Percentiles rank a stretch among this genome's conserved stretches.
Evolutionary conservation across 2,113 vertebrate genomes (phyloP).

Genomic region (Phyllostomus hastatus): DNA sequence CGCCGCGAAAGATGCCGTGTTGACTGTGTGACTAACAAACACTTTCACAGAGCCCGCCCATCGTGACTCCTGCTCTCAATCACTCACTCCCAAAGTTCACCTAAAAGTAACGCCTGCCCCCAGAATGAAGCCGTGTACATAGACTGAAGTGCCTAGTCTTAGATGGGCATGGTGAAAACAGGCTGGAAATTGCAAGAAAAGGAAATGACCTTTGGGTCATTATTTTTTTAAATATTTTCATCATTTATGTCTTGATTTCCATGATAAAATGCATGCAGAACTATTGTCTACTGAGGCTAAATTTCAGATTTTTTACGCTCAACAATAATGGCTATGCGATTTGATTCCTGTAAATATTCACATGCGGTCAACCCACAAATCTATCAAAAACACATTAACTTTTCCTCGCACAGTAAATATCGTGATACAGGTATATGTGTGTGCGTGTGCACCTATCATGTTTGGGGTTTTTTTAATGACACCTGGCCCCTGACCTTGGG

Average conservation of each 20-base stretch:
- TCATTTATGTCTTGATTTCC: not conserved
- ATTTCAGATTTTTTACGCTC: not conserved
- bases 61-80: not conserved
- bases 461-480: not conserved
- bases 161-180: not conserved
- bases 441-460: not conserved
- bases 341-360: not conserved
- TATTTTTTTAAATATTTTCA: not conserved
- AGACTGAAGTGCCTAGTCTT: not conserved
- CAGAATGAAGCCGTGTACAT: not conserved
- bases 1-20: not conserved
- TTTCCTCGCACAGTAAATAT: not conserved
- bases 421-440: not conserved
- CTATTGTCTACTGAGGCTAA: not conserved
- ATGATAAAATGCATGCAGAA: not conserved
- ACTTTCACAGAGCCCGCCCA: not conserved
- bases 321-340: not conserved
- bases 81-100: not conserved
- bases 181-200: slow-evolving; percentile 10
- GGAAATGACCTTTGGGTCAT: not conserved
- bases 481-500: not conserved
- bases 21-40: not conserved
- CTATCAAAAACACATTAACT: not conserved
- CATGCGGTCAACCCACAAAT: not conserved
- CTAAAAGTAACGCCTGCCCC: not conserved